phyloP scores from a whole-genome alignment of 2,797 vertebrate species.

The Cyprinella venusta region DNA sequence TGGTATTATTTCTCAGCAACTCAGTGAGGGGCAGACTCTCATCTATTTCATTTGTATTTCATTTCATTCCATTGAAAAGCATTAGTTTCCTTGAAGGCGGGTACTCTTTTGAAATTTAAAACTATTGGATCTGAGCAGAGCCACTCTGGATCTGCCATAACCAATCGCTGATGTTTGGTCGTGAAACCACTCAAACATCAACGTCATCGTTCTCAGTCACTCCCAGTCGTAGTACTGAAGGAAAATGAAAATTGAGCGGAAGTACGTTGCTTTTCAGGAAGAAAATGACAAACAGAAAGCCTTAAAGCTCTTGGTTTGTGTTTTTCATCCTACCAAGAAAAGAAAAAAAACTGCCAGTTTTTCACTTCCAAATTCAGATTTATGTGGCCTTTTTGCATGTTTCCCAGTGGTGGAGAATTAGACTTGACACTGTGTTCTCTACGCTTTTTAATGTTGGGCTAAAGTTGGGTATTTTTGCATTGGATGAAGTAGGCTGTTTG shows the following conservation, averaged over 20 bases:
- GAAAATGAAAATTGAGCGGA: no score
- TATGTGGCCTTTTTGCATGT: slow-evolving; percentile 26
- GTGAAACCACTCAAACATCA: no score
- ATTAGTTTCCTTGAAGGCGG: no score
- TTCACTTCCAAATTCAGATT: slow-evolving; percentile 7
- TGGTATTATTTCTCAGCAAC: neutral
- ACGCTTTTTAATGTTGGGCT: slow-evolving; percentile 24
- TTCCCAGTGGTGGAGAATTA: slow-evolving; percentile 9
- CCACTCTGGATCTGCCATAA: no score
- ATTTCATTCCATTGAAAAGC: no score
- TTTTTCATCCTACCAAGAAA: neutral
- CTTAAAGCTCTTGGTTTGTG: neutral
- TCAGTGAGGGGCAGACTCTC: neutral
- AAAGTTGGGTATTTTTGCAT: slow-evolving; percentile 51
- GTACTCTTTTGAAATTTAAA: no score
- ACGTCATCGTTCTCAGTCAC: no score
- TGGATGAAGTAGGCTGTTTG: slow-evolving; percentile 49
- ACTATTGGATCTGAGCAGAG: no score
- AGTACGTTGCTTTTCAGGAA: neutral
- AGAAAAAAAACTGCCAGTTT: neutral
- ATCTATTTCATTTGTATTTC: no score
- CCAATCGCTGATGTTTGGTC: no score
- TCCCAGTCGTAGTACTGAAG: no score
- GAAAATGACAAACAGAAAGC: neutral
- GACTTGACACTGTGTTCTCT: slow-evolving; percentile 28